A percentile compares a stretch with the other conserved stretches of the same genome.
Evolutionary conservation across 2,113 vertebrate genomes (phyloP).

Genomic region (Phyllostomus discolor): DNA sequence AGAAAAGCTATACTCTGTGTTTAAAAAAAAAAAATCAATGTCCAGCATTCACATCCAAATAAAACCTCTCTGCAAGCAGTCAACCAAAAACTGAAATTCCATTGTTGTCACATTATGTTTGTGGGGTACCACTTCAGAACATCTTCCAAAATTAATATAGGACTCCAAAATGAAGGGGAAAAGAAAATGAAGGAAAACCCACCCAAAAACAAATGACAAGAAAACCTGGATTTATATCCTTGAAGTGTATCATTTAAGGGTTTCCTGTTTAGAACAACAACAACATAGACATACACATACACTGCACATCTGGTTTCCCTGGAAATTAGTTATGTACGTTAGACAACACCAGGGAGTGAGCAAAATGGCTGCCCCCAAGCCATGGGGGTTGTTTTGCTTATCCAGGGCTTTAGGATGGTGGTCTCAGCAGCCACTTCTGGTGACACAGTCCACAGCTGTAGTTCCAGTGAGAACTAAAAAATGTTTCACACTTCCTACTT

Average conservation of each 20-base stretch:
- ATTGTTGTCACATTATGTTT: conserved; percentile 33
- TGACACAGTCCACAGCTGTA: conserved; percentile 63
- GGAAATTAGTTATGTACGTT: conserved; percentile 48
- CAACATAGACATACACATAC: background rate
- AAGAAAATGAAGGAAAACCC: background rate
- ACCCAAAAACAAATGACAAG: background rate
- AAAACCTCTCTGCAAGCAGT: conserved; percentile 39
- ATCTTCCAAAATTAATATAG: conserved; percentile 33
- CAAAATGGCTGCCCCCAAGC: conserved; percentile 86
- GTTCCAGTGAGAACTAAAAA: conserved; percentile 87
- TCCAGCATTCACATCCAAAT: conserved; percentile 45
- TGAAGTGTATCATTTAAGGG: background rate
- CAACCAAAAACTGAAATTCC: conserved; percentile 49
- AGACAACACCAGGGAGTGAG: background rate
- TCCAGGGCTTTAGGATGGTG: conserved; percentile 46
- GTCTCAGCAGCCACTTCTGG: conserved; percentile 52
- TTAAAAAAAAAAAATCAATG: conserved; percentile 12
- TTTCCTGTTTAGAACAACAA: conserved; percentile 51
- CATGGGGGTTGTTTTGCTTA: conserved; percentile 49
- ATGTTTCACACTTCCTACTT: conserved; percentile 77
- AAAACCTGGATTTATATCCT: background rate
- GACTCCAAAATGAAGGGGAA: background rate
- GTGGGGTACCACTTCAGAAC: conserved; percentile 40
- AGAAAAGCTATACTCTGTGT: background rate
- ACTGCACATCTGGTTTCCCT: conserved; percentile 44